Evolutionary conservation across 2,797 vertebrate genomes (phyloP).

Genomic region (Malacoraja senta): DNA sequence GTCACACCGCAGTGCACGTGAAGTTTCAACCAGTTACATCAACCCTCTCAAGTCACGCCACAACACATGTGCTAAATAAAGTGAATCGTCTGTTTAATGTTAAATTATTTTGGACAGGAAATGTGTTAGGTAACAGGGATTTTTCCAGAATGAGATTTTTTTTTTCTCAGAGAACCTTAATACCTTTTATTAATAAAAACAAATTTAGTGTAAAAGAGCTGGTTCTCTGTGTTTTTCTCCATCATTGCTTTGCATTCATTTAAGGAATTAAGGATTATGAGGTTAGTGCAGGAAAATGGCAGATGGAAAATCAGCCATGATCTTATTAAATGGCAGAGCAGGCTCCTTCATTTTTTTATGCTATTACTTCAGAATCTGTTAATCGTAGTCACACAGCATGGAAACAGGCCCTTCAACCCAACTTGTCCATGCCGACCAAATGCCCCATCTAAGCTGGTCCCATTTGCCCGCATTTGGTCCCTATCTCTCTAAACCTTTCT

Average conservation of each 20-base stretch:
- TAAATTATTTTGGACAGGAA: slow-evolving; percentile 41
- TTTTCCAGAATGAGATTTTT: slow-evolving; percentile 50
- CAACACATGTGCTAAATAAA: slow-evolving; percentile 48
- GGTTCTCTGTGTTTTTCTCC: background rate
- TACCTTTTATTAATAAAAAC: background rate
- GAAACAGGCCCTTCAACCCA: too few relatives aligned
- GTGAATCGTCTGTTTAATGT: slow-evolving; percentile 43
- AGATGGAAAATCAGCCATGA: too few relatives aligned
- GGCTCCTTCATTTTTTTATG: too few relatives aligned
- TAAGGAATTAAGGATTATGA: background rate
- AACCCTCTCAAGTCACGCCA: slow-evolving; percentile 42
- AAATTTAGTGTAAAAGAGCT: background rate
- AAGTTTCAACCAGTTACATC: slow-evolving; percentile 30
- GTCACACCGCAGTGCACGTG: slow-evolving; percentile 50
- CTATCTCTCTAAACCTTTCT: too few relatives aligned
- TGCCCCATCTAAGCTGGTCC: too few relatives aligned
- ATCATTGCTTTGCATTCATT: background rate
- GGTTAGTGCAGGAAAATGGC: too few relatives aligned
- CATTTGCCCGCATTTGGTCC: too few relatives aligned
- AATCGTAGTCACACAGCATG: too few relatives aligned
- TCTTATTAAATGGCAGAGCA: too few relatives aligned
- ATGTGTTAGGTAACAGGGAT: slow-evolving; percentile 42
- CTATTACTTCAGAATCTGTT: too few relatives aligned
- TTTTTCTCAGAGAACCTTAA: background rate
- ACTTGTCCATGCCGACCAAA: too few relatives aligned